These are phyloP conservation scores for Scolopax bukidnonensis DNA, from an alignment of 2,797 vertebrate species.

Conservation along the genomic window DNA sequence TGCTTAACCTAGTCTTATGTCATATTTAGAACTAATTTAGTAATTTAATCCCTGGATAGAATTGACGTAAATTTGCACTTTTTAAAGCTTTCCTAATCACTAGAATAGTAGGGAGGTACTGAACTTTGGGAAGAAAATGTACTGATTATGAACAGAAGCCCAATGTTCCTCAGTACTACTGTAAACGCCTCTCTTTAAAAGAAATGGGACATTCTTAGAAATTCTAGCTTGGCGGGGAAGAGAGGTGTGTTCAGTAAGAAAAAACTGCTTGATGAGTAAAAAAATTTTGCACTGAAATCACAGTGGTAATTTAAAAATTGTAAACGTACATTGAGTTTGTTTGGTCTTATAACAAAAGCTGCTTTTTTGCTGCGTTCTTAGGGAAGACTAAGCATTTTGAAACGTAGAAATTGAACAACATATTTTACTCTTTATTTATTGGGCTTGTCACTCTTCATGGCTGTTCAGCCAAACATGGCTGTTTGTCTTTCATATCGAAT, in stretches of 20 bases:
- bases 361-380: background rate
- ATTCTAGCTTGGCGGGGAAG: background rate
- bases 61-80: constrained; percentile 1
- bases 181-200: background rate
- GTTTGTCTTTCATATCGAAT: background rate
- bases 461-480: background rate
- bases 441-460: background rate
- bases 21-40: constrained; percentile 22
- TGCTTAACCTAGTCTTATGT: background rate
- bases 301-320: background rate
- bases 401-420: background rate
- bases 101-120: background rate
- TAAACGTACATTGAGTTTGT: background rate
- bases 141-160: background rate
- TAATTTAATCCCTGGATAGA: constrained; percentile 23
- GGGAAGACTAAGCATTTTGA: background rate
- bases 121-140: background rate
- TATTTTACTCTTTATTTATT: background rate
- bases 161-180: background rate
- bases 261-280: background rate
- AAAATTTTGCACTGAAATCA: background rate
- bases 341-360: background rate
- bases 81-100: constrained; percentile 25
- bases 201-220: background rate
- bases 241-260: background rate